Evolutionary conservation across 2,888 invertebrate genomes (phyloP), one percentile per base, ranked within the genome.

Genomic region (Archips xylosteana): DNA sequence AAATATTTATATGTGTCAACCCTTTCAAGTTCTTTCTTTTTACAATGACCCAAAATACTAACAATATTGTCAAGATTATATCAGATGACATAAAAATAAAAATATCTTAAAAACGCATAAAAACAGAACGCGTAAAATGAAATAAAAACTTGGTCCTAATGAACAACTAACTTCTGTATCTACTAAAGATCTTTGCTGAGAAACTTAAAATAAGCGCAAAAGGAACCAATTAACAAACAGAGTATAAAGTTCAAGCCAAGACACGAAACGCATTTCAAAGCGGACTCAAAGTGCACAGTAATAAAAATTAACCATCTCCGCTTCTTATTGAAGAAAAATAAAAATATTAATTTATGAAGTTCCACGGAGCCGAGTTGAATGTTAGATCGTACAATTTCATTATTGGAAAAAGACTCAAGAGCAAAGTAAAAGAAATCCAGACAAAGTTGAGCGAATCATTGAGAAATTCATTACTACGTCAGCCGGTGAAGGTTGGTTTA

Each of bases 331-430:
- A 63, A 67, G 57, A 63, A 62, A 71, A 67, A 66, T 59, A 71
- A 63, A 72, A 71, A 68, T 36, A 65, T 15, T 42, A 68, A 75
- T 71, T 66, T 54, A 70, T 63, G 67, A 72, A 54, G 39, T 69
- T 70, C 54, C 54, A 59, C 68, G 59, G 70, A 54, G 39, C 66
- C 12, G 70, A 76, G 66, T 70, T 60, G 49, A 75, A 76, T 76
- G 76, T 75, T 76, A 51, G 67, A 70, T 73, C 66, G 60, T 72
- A 76, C 75, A 76, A 76, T 76, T 76, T 74, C 70, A 76, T 78
- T 78, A 72, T 72, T 70, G 67, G 76, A 73, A 76, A 74, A 76
- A 64, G 71, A 74, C 61, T 65, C 62, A 59, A 47, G 61, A 60
- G 60, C 15, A 45, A 34, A 68, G 39, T 15, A 49, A 47, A 70